Evolutionary conservation across 1,140 invertebrate species (phyloP).

Genomic region (Saccostrea cuccullata): DNA sequence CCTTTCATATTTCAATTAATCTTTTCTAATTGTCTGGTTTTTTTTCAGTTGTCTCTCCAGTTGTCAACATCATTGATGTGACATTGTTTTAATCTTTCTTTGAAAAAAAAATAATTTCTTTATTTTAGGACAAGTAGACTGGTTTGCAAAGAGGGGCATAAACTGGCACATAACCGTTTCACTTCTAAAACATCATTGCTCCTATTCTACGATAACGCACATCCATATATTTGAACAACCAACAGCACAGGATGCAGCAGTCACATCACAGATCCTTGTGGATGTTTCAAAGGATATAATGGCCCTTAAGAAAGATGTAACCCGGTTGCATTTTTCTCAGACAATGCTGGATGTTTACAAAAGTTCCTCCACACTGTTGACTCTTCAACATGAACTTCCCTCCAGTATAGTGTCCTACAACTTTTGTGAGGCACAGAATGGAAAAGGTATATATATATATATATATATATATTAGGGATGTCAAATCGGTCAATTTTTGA

Average conservation of each 20-base stretch:
- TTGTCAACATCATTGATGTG: neutral
- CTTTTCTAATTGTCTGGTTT: neutral
- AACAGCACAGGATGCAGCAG: constrained; percentile 9
- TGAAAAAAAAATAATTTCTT: neutral
- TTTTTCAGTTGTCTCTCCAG: neutral
- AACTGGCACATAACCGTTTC: neutral
- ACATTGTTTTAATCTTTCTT: neutral
- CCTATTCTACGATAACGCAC: neutral
- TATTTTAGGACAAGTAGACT: constrained; percentile 9
- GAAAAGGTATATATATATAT: too few relatives aligned
- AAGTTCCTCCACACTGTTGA: neutral
- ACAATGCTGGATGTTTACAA: constrained; percentile 19
- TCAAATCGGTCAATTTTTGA: too few relatives aligned
- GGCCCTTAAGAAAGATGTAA: neutral
- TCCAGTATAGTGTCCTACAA: neutral
- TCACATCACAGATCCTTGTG: neutral
- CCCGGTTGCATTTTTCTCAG: neutral
- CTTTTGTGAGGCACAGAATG: constrained; percentile 26
- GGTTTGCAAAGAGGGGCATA: constrained; percentile 22
- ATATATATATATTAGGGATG: neutral
- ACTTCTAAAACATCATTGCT: neutral
- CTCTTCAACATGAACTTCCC: neutral
- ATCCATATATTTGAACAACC: neutral
- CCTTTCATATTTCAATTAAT: too few relatives aligned
- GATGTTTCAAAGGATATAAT: neutral